Evolutionary conservation across 2,888 invertebrate genomes (phyloP).

Genomic region (Dryobotodes eremita): DNA sequence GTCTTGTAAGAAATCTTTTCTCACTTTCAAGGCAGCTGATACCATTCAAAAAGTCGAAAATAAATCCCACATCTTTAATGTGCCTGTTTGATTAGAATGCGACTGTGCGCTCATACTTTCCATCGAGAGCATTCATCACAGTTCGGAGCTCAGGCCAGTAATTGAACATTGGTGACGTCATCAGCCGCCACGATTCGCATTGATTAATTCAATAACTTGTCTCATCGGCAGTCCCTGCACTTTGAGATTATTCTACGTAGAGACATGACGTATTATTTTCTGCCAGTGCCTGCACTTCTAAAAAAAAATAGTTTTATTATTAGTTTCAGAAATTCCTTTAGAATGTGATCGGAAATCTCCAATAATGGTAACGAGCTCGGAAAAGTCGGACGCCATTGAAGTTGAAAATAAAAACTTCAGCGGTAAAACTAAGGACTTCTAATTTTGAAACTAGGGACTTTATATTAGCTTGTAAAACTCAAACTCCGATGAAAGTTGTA

Average conservation of each 20-base stretch:
- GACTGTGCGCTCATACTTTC: slow-evolving; percentile 2
- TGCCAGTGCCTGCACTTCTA: neutral
- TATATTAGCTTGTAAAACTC: slow-evolving; percentile 34
- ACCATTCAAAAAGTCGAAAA: neutral
- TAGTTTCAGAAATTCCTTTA: slow-evolving; percentile 5
- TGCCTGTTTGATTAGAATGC: neutral
- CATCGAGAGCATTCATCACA: slow-evolving; percentile 37
- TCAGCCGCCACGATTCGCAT: slow-evolving; percentile 14
- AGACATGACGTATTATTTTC: slow-evolving; percentile 1
- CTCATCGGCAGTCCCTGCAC: slow-evolving; percentile 29
- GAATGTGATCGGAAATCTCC: neutral
- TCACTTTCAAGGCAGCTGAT: too few relatives aligned
- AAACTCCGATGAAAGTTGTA: slow-evolving; percentile 30
- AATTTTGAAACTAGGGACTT: slow-evolving; percentile 33
- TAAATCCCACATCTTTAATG: neutral
- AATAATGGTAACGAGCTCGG: neutral
- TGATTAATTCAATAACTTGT: slow-evolving; percentile 52
- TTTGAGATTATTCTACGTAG: neutral
- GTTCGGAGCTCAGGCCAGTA: slow-evolving; percentile 24
- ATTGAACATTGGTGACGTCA: slow-evolving; percentile 57
- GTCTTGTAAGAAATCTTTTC: neutral
- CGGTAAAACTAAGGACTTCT: neutral
- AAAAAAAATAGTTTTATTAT: neutral
- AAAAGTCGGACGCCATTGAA: neutral
- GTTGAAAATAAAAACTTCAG: slow-evolving; percentile 21